These are phyloP conservation scores for Protonibea diacanthus DNA, from an alignment of 2,797 vertebrate genomes.

Conservation along the genomic window DNA sequence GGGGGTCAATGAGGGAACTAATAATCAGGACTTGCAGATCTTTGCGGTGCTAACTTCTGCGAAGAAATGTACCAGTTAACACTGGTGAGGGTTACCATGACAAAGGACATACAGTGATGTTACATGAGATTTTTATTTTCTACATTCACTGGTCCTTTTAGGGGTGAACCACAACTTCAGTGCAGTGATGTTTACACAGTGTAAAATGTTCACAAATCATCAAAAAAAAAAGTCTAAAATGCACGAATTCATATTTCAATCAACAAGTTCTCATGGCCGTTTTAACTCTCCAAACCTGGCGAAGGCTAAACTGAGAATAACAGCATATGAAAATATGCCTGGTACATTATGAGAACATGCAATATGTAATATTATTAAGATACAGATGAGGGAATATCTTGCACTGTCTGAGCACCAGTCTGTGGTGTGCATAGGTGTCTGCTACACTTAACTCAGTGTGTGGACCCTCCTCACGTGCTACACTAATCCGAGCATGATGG, in stretches of 20 bases:
- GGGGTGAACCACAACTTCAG: slow-evolving; percentile 38
- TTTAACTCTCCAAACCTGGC: slow-evolving; percentile 8
- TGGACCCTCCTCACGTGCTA: neutral
- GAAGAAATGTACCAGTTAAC: neutral
- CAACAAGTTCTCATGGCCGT: neutral
- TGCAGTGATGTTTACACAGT: slow-evolving; percentile 12
- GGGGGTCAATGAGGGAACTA: slow-evolving; percentile 7
- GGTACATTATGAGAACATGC: neutral
- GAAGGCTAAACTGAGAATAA: neutral
- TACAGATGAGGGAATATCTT: neutral
- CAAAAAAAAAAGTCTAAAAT: neutral
- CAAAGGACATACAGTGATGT: neutral
- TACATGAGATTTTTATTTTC: slow-evolving; percentile 30
- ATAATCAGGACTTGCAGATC: neutral
- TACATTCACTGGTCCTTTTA: slow-evolving; percentile 57
- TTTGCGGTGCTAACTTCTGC: neutral
- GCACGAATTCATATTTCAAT: slow-evolving; percentile 2
- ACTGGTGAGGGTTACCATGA: neutral
- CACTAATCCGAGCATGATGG: neutral
- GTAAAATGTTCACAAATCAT: slow-evolving; percentile 30
- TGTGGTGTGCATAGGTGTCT: slow-evolving; percentile 3
- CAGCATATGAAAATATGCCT: neutral
- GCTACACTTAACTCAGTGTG: neutral
- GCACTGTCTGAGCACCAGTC: neutral
- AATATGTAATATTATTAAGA: neutral